Evolutionary conservation across 2,797 vertebrate species (phyloP), one percentile per base, ranked within the genome.

Genomic region (Scleropages formosus): DNA sequence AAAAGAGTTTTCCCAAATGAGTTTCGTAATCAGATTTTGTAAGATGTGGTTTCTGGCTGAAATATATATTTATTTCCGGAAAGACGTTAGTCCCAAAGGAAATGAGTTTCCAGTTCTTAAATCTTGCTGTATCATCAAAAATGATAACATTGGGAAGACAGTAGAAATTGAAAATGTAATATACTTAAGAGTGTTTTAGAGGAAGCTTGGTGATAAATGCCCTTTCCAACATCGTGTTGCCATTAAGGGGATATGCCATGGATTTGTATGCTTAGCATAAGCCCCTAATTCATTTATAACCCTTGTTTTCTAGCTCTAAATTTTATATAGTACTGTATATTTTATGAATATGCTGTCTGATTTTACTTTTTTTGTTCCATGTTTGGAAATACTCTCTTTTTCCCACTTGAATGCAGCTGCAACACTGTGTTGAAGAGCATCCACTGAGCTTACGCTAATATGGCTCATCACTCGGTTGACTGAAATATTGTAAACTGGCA

Each of bases 91-190:
- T 67, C 51, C 27, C 0, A 26, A 24, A 75, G 47, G 73, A 75
- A 59, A 75, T 75, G 51, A 31, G 27, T 66, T 67, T 67, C 51
- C 49, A 59, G 75, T 63, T 59, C 51, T 53, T 67, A 68, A 68
- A 75, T 77, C 62, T 49, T 66, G 51, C 76, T 73, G 63, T 26
- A 20, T 73, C 51, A 73, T 73, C 53, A 73, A 47, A 77, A 77
- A 73, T 66, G 31, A 68, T 75, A 26, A 46, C 74, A 75, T 68
- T 59, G 64, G 53, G 59, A 75, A 24, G 27, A 66, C 74, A 67
- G 31, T 75, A 51, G 64, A 75, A 75, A 67, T 75, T 58, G 74
- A 75, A 75, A 67, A 75, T 59, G 51, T 59, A 68, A 75, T 67
- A 60, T 53, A 60, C 68, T 67, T 67, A 47, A 65, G 74, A 24